Base-by-base conservation (phyloP, 2,888 invertebrate species). In the Colletes collaris region DNA sequence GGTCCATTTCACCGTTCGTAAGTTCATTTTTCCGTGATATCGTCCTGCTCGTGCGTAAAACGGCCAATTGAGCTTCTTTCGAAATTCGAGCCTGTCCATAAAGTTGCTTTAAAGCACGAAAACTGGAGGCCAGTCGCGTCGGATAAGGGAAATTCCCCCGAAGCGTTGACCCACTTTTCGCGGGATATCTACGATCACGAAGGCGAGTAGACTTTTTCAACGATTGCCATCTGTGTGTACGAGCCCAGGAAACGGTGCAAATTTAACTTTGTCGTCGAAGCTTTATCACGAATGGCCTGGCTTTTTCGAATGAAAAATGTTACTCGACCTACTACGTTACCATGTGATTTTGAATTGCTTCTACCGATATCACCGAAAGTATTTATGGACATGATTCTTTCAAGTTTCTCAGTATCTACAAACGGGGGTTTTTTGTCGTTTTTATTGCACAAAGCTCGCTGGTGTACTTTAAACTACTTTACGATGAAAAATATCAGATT, bases 11-110 rank as follows among this genome's bases (percentile, higher is more conserved):
- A 71, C 69, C 76, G 69, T 60, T 76, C 74, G 59, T 67, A 76
- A 83, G 83, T 86, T 76, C 87, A 81, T 86, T 81, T 76, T 77
- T 66, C 63, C 72, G 63, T 27, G 76, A 76, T 86, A 83, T 76
- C 79, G 71, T 64, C 44, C 49, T n/a, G 69, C 60, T 73, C 66
- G 71, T 78, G 72, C 75, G 79, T 80, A 76, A 82, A 79, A 81
- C 27, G 72, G 63, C 69, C 67, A 78, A 16, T 82, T 64, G 69
- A 69, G 59, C 52, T 64, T 65, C 52, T 70, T 59, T 64, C 65
- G 76, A 82, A 82, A 72, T 79, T 81, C 85, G 63, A 60, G 64
- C 56, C 67, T 59, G 80, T 56, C 70, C 82, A 75, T 87, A 86
- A 85, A 86, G 60, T 65, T 27, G 70, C 68, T 86, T 79, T 86